Conservation (phyloP, 2,113 vertebrate genomes). For the Sminthopsis crassicaudata region DNA sequence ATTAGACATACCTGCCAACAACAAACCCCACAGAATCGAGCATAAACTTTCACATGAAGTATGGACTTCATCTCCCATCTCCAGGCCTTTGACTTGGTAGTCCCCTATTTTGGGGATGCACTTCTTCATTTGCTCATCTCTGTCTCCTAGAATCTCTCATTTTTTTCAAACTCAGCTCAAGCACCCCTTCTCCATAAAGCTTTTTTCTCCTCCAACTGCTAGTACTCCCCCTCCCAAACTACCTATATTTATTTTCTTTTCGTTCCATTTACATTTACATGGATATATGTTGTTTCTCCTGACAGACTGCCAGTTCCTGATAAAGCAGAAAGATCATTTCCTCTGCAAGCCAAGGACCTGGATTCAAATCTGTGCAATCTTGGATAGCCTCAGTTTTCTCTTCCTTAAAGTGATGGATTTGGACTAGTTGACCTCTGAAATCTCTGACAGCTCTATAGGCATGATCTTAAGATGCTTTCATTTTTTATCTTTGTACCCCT, state of each 20-base stretch:
- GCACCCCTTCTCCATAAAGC: neutral
- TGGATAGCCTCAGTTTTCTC: neutral
- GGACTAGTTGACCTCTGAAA: neutral
- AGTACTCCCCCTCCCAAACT: neutral
- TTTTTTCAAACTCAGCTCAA: neutral
- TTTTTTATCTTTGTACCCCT: neutral
- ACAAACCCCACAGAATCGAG: too few relatives aligned
- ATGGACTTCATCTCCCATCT: neutral
- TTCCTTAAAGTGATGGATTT: neutral
- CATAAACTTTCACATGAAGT: too few relatives aligned
- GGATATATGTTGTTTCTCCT: neutral
- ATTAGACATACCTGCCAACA: neutral
- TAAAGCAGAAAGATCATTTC: neutral
- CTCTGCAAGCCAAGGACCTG: neutral
- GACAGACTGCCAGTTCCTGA: neutral
- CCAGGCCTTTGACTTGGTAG: neutral
- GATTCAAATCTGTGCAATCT: neutral
- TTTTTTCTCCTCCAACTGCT: neutral
- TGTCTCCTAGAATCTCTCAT: neutral
- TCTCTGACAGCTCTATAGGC: neutral
- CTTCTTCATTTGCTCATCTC: neutral
- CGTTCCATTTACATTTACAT: too few relatives aligned
- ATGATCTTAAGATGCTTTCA: neutral
- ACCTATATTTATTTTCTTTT: neutral
- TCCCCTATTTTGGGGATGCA: neutral